Base-by-base conservation (phyloP, 2,888 invertebrate species). In the Gortyna flavago region DNA sequence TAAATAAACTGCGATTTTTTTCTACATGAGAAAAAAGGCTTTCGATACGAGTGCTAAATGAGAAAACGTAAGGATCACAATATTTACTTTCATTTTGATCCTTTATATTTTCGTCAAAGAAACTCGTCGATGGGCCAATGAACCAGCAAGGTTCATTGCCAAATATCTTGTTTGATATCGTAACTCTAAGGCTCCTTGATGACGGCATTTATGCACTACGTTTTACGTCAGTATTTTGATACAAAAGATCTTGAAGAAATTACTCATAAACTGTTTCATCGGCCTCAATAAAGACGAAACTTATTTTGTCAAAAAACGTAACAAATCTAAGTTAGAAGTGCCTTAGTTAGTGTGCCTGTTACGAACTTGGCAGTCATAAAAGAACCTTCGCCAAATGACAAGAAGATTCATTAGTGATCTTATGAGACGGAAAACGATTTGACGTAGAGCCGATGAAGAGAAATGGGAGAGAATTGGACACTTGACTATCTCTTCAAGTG, bases 381-480 rank as follows among this genome's bases (percentile, higher is more conserved):
- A 84, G 77, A 77, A 75, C 64, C 68, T 78, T 77, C 68, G 71
- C 64, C 74, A 81, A 87, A 87, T 88, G 87, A 88, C 87, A 85
- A 84, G 84, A 66, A 80, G 83, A 88, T 86, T 89, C 89, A 89
- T 89, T 89, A 89, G 84, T 73, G 85, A 89, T 81, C 81, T 78
- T 82, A 88, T 86, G 81, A 84, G 88, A 77, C 84, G 75, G 84
- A 84, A 87, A 85, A 79, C 87, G 87, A 85, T 86, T 87, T 78
- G 73, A 88, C 81, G 86, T 79, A 80, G 85, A 77, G 75, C 77
- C 81, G 75, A 87, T 86, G 85, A 85, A 88, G 82, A 85, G 87
- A 77, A 85, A 89, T 85, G 79, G 72, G 72, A 44, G 79, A 72
- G 80, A 84, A 88, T 87, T 87, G 84, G 80, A 83, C 73, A 86